These are phyloP conservation scores for Holcopasites calliopsidis DNA, from an alignment of 1,140 invertebrate genomes.

Conservation along the genomic window DNA sequence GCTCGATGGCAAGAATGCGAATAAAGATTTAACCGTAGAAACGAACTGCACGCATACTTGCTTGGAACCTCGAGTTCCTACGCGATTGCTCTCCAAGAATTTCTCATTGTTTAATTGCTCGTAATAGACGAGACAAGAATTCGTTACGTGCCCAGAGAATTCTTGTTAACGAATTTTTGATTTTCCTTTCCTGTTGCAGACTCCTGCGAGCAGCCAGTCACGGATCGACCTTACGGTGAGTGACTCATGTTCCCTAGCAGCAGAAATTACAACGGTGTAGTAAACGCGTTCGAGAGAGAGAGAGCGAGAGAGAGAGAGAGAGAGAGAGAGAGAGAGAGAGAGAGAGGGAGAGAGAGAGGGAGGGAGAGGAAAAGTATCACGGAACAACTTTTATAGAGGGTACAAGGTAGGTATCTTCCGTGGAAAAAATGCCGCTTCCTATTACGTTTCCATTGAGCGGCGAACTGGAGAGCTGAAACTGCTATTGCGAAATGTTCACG, in stretches of 20 bases:
- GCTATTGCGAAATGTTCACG: conserved; percentile 48
- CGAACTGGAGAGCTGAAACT: conserved; percentile 6
- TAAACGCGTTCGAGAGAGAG: too few species aligned
- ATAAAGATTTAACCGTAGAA: conserved; percentile 20
- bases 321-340: too few species aligned
- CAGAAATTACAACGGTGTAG: conserved; percentile 39
- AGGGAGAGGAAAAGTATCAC: conserved; percentile 34
- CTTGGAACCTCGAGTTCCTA: not conserved
- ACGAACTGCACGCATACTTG: not conserved
- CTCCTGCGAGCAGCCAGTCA: conserved; percentile 71
- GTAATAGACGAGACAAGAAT: not conserved
- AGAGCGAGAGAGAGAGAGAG: too few species aligned
- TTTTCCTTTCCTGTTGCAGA: conserved; percentile 69
- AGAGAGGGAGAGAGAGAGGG: too few species aligned
- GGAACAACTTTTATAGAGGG: conserved; percentile 29
- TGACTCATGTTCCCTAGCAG: conserved; percentile 55
- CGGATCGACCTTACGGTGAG: conserved; percentile 75
- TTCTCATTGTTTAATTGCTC: not conserved
- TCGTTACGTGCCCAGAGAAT: not conserved
- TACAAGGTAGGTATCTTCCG: conserved; percentile 41
- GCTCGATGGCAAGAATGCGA: conserved; percentile 41
- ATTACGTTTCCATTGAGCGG: conserved; percentile 48
- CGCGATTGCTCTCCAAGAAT: not conserved
- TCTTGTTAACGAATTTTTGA: not conserved
- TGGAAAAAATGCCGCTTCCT: conserved; percentile 35